Evolutionary conservation across 2,888 invertebrate genomes (phyloP).

Genomic region (Hyppa rectilinea): DNA sequence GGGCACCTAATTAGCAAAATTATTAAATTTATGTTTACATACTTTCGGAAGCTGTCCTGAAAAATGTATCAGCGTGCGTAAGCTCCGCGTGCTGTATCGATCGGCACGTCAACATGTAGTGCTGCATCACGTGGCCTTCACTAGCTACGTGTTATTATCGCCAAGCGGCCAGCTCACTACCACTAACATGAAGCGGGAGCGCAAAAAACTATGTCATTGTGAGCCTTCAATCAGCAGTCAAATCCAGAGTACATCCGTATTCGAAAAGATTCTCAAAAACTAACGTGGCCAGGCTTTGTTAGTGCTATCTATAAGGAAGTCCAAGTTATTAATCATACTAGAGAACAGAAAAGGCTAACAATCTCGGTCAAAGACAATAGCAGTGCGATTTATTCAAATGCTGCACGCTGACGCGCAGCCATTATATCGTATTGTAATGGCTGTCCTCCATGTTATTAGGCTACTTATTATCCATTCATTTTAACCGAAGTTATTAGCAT

Average conservation of each 20-base stretch:
- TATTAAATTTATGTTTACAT: neutral
- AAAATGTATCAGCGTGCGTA: neutral
- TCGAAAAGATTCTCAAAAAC: neutral
- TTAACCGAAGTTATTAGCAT: constrained; percentile 51
- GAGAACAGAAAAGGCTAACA: constrained; percentile 30
- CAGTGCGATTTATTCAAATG: constrained; percentile 54
- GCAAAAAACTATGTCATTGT: neutral
- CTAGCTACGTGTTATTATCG: neutral
- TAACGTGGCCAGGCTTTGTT: neutral
- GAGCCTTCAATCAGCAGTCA: neutral
- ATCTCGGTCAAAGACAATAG: constrained; percentile 48
- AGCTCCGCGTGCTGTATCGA: constrained; percentile 1
- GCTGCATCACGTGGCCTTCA: constrained; percentile 10
- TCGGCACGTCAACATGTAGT: neutral
- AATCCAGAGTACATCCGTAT: constrained; percentile 4
- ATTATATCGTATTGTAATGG: constrained; percentile 52
- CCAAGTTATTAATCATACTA: constrained; percentile 25
- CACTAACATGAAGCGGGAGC: neutral
- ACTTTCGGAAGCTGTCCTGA: neutral
- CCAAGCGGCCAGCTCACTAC: neutral
- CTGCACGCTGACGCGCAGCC: constrained; percentile 39
- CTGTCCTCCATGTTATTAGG: constrained; percentile 44
- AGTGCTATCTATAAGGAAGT: constrained; percentile 35
- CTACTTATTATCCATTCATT: constrained; percentile 59
- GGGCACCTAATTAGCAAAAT: neutral